These are phyloP conservation scores for Champsocephalus gunnari DNA, from an alignment of 2,797 vertebrate species.

Conservation along the genomic window DNA sequence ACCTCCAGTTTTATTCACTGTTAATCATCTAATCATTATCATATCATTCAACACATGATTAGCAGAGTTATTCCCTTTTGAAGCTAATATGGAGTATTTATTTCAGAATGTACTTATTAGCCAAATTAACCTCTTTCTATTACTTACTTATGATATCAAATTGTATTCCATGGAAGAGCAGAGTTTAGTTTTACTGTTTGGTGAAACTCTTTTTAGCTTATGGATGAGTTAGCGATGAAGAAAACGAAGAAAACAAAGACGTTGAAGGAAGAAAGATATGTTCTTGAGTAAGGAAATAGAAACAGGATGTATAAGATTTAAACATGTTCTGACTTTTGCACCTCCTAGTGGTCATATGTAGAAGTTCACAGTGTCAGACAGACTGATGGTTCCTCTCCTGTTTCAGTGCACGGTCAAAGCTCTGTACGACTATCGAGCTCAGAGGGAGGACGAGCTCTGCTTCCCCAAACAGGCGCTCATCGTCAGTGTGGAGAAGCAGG, in stretches of 20 bases:
- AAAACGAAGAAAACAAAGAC: neutral
- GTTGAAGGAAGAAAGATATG: neutral
- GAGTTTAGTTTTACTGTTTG: neutral
- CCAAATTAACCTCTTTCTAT: too few relatives aligned
- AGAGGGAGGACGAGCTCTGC: constrained; percentile 95
- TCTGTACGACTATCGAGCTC: constrained; percentile 96
- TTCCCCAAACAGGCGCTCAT: constrained; percentile 96
- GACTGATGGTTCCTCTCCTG: neutral
- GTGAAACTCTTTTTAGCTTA: neutral
- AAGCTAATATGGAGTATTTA: neutral
- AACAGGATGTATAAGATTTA: neutral
- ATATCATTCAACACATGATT: neutral
- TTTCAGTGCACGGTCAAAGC: constrained; percentile 94
- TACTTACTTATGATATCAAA: too few relatives aligned
- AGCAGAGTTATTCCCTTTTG: neutral
- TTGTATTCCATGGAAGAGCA: neutral
- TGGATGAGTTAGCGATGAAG: too few relatives aligned
- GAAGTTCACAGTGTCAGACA: neutral
- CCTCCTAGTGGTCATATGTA: neutral
- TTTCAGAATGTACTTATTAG: too few relatives aligned
- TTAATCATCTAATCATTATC: neutral
- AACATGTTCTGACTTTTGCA: neutral
- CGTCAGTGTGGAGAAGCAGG: constrained; percentile 95
- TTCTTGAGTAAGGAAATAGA: neutral
- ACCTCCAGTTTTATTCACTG: neutral